Percentiles rank a stretch among this genome's conserved stretches.
phyloP scores from a whole-genome alignment of 2,888 invertebrate species.

The Ectemnius cavifrons region DNA sequence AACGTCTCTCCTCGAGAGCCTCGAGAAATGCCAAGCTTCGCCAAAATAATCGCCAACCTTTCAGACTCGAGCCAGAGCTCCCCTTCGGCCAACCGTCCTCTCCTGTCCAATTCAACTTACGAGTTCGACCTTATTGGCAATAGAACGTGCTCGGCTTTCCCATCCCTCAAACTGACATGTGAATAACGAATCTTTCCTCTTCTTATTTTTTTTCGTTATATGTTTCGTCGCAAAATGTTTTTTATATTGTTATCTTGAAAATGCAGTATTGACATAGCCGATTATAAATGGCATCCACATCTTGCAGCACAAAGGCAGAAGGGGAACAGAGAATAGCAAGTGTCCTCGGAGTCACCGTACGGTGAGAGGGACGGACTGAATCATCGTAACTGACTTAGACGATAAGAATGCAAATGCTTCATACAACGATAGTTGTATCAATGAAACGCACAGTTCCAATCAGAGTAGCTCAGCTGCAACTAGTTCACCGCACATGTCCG shows the following conservation, averaged over 20 bases:
- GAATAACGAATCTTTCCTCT: too few species aligned
- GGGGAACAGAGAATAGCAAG: constrained; percentile 6
- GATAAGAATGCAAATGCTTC: constrained; percentile 46
- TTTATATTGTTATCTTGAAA: too few species aligned
- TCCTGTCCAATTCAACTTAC: constrained; percentile 1
- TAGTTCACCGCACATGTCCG: neutral
- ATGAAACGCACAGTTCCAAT: constrained; percentile 32
- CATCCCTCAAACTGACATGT: too few species aligned
- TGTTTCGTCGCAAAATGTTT: too few species aligned
- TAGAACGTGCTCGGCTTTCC: neutral
- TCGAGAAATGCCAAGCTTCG: constrained; percentile 19
- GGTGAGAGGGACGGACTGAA: constrained; percentile 22
- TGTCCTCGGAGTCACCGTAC: constrained; percentile 2
- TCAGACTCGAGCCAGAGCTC: neutral
- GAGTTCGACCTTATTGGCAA: neutral
- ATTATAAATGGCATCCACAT: neutral
- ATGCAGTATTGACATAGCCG: too few species aligned
- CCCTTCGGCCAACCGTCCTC: neutral
- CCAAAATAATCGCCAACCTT: constrained; percentile 18
- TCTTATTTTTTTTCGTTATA: too few species aligned
- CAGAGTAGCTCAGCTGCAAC: constrained; percentile 15
- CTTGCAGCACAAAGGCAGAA: constrained; percentile 3
- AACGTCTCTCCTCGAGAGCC: constrained; percentile 1
- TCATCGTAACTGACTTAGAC: constrained; percentile 35
- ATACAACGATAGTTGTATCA: constrained; percentile 15